Base-by-base conservation (phyloP, 2,888 invertebrate genomes). In the Lochmaea capreae region DNA sequence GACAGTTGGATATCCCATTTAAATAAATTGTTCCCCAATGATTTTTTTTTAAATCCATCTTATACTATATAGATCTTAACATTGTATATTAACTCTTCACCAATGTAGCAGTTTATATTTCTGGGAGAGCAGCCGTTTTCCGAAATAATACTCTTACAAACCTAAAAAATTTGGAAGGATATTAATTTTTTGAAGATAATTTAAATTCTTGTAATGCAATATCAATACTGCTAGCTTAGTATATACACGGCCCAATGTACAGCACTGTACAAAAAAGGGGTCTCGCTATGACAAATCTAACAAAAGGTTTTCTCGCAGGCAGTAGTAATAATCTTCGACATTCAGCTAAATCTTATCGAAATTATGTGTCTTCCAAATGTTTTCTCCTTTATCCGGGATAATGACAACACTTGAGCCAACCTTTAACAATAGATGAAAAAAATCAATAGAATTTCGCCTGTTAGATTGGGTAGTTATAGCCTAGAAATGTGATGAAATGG, bases 281-380 rank as follows among this genome's bases (percentile, higher is more conserved):
- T 79, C 81, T 79, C 81, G 79, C 79, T 79, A 77, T 79, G 81
- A 82, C 81, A 82, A 82, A 82, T 81, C 78, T 78, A 78, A 76
- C 75, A 76, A 78, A 73, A 79, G 79, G 79, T 79, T 80, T 18
- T 81, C 78, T 79, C 75, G 78, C 73, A 66, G 72, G 78, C 74
- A 66, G 71, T 74, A 76, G 77, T 79, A 79, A 79, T 79, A 78
- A 78, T 77, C 76, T 75, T 73, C 76, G 76, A 67, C 71, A 74
- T 75, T 70, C 74, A 71, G 62, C 73, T 73, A 73, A 78, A 74
- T 76, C 77, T 76, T 72, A 78, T 76, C 75, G 76, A 71, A 76
- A 71, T 76, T 70, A 76, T 76, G 71, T 73, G 76, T 76, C 73
- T 73, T 68, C 76, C 66, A 76, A 76, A 76, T 70, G 76, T 76